Evolutionary conservation across 2,888 invertebrate species (phyloP).

Genomic region (Mylabris sibirica): DNA sequence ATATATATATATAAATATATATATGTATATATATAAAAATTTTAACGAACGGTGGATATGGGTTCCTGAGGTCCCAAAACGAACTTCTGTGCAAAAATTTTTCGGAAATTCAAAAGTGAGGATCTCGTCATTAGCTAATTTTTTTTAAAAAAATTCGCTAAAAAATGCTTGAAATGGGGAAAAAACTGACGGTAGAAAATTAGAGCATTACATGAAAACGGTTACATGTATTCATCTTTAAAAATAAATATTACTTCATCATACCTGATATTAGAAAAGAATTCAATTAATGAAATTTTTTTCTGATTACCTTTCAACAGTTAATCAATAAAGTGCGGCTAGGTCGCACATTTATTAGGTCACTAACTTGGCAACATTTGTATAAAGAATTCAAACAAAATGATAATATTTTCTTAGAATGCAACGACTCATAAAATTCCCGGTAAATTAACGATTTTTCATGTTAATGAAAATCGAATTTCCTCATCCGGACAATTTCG

Average conservation of each 20-base stretch:
- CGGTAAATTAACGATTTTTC: slow-evolving; percentile 26
- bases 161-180: neutral
- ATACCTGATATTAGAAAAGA: slow-evolving; percentile 24
- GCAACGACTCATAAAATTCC: slow-evolving; percentile 26
- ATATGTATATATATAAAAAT: too few species aligned
- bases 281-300: slow-evolving; percentile 22
- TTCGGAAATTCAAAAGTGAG: too few species aligned
- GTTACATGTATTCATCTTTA: slow-evolving; percentile 31
- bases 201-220: slow-evolving; percentile 13
- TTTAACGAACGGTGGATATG: too few species aligned
- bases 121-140: too few species aligned
- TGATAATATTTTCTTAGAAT: slow-evolving; percentile 28
- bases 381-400: slow-evolving; percentile 27
- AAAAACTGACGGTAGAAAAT: slow-evolving; percentile 7
- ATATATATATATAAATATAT: too few species aligned
- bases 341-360: slow-evolving; percentile 20
- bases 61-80: too few species aligned
- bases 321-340: slow-evolving; percentile 5
- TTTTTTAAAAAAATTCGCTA: too few species aligned
- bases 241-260: slow-evolving; percentile 33
- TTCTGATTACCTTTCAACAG: slow-evolving; percentile 11
- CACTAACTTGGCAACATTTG: slow-evolving; percentile 24
- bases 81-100: too few species aligned
- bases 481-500: neutral
- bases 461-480: slow-evolving; percentile 17